A percentile compares a stretch with the other conserved stretches of the same genome.
phyloP scores from a whole-genome alignment of 2,888 invertebrate species.

The Spilarctia lutea region DNA sequence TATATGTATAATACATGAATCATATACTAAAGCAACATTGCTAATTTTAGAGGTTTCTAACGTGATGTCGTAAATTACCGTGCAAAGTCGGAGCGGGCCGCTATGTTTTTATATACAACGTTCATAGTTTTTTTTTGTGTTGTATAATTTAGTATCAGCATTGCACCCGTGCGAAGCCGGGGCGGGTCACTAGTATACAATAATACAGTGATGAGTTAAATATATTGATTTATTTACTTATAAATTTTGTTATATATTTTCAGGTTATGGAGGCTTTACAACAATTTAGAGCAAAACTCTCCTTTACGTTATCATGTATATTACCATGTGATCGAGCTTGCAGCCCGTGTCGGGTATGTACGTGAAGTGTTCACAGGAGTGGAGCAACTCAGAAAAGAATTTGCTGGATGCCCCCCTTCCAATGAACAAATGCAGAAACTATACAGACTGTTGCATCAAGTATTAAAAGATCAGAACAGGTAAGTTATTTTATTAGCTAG shows the following conservation, averaged over 20 bases:
- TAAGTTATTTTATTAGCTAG: constrained; percentile 55
- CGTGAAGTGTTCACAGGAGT: constrained; percentile 94
- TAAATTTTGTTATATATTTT: constrained; percentile 55
- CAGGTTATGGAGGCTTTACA: constrained; percentile 96
- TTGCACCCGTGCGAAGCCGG: too few species aligned
- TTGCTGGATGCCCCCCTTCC: constrained; percentile 92
- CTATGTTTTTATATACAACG: too few species aligned
- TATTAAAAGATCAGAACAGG: constrained; percentile 95
- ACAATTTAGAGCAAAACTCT: constrained; percentile 94
- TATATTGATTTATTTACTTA: background rate
- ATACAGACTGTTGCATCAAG: constrained; percentile 95
- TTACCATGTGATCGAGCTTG: constrained; percentile 95
- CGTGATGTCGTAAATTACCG: too few species aligned
- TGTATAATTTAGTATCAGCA: too few species aligned
- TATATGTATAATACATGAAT: too few species aligned
- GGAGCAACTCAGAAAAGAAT: constrained; percentile 93
- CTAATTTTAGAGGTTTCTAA: too few species aligned
- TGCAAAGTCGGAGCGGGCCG: too few species aligned
- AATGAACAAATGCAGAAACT: constrained; percentile 97
- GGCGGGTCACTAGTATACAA: too few species aligned
- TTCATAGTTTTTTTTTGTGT: too few species aligned
- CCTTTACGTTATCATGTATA: constrained; percentile 97
- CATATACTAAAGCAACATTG: too few species aligned
- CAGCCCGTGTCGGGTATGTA: constrained; percentile 95
- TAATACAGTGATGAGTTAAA: background rate